Evolutionary conservation across 1,140 invertebrate species (phyloP).

Genomic region (Camponotus vicinus): DNA sequence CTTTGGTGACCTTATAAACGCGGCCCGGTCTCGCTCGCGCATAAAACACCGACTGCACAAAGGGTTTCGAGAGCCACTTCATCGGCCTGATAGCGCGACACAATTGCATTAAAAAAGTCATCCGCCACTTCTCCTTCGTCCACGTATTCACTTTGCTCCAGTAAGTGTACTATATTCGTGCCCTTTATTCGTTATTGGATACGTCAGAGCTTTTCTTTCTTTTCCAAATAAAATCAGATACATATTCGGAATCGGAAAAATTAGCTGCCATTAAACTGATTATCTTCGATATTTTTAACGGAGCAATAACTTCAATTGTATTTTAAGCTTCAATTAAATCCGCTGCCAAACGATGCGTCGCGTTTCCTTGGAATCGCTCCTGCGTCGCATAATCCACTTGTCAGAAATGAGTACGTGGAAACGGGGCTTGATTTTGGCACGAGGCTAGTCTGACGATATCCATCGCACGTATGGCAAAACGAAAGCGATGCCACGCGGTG

Average conservation of each 20-base stretch:
- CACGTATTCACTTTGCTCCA: constrained; percentile 33
- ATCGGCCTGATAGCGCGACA: constrained; percentile 37
- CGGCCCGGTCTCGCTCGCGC: constrained; percentile 24
- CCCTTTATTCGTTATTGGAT: constrained; percentile 17
- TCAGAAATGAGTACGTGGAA: constrained; percentile 58
- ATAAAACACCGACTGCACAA: constrained; percentile 57
- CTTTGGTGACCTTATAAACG: constrained; percentile 58
- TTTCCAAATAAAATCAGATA: neutral
- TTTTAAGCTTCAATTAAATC: constrained; percentile 38
- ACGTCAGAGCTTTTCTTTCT: neutral
- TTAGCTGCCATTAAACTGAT: neutral
- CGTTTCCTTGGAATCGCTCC: constrained; percentile 37
- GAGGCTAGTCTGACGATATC: constrained; percentile 35
- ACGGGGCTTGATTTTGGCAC: constrained; percentile 59
- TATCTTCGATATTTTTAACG: neutral
- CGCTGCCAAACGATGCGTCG: constrained; percentile 14
- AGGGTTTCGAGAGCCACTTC: constrained; percentile 51
- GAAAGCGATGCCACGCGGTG: constrained; percentile 30
- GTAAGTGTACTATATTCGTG: constrained; percentile 23
- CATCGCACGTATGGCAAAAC: constrained; percentile 48
- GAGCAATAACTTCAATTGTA: constrained; percentile 18
- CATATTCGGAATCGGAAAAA: neutral
- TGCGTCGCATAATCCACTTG: constrained; percentile 28
- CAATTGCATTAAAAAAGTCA: constrained; percentile 58
- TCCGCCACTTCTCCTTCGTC: constrained; percentile 20